A percentile compares a stretch with the other conserved stretches of the same genome.
phyloP scores from a whole-genome alignment of 1,140 invertebrate species.

The Sinella curviseta region DNA sequence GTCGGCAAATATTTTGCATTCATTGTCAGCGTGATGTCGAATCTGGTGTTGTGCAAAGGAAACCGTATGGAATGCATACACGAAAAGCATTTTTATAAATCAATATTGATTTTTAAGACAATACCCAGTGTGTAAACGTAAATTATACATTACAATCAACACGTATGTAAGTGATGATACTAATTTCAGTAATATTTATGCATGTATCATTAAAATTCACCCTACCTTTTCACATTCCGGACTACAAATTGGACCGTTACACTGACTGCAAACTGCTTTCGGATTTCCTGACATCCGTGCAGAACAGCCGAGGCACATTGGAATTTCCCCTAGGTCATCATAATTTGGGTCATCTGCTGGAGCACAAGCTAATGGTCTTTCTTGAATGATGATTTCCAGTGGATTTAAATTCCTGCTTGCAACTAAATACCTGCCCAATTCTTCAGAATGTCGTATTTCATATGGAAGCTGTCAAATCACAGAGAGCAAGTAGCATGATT shows the following conservation, averaged over 20 bases:
- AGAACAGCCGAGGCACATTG: slow-evolving; percentile 64
- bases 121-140: too few species aligned
- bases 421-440: slow-evolving; percentile 69
- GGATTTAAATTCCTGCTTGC: slow-evolving; percentile 63
- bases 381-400: slow-evolving; percentile 7
- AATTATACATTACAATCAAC: neutral
- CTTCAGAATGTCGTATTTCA: slow-evolving; percentile 56
- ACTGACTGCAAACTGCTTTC: slow-evolving; percentile 59
- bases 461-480: neutral
- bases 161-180: neutral
- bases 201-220: neutral
- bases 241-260: slow-evolving; percentile 67
- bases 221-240: slow-evolving; percentile 55
- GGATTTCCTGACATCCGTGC: slow-evolving; percentile 51
- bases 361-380: slow-evolving; percentile 66
- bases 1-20: slow-evolving; percentile 31
- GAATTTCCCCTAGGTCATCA: slow-evolving; percentile 45
- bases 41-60: slow-evolving; percentile 6
- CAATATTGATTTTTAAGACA: too few species aligned
- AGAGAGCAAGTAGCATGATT: too few species aligned
- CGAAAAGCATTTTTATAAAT: neutral
- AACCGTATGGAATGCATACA: neutral
- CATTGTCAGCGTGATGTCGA: slow-evolving; percentile 35
- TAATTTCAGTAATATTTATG: neutral
- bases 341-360: slow-evolving; percentile 57